Base-by-base conservation (phyloP, 1,140 invertebrate genomes). In the Temnothorax longispinosus region DNA sequence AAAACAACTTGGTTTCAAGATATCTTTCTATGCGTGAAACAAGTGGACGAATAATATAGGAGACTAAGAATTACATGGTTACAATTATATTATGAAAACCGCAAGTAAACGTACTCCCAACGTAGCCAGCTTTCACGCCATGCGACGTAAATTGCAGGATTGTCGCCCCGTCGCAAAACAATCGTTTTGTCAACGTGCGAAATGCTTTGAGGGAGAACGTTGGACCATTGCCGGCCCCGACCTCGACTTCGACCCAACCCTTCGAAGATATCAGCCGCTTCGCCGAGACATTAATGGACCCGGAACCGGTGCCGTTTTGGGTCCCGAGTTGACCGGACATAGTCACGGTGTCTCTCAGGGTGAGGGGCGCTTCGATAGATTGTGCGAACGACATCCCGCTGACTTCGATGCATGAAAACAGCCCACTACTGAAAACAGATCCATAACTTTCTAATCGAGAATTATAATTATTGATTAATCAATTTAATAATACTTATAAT, bases 291-390 rank as follows among this genome's bases (percentile, higher is more conserved):
- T 97, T 97, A 54, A 99, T 96, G 58, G 96, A 96, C 1, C 98
- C 98, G 35, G 96, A 95, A 94, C 97, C 97, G 87, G 97, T 98
- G 21, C 99, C 99, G 96, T 99, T 99, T 87, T 98, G 97, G 7
- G 98, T 97, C 44, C 97, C 96, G 47, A 99, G 95, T 91, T 97
- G 97, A 71, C 98, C 98, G 56, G 97, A 97, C 88, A 99, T 94
- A 0, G 97, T 97, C 67, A 97, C 96, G 10, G 98, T 98, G 91
- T 99, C 98, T 90, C 97, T 97, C 69, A 97, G 93, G 0, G 98
- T 99, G 11, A 99, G 95, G 1, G 99, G 99, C 64, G 98, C 97
- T 95, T 99, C 98, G 65, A 99, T 98, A 0, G 98, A 98, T 93
- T 99, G 99, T 47, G 97, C 96, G 92, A 99, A 97, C 44, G 97